Percentiles rank a stretch among this genome's conserved stretches.
Conservation (phyloP, 2,888 invertebrate species). For the Plutella xylostella region DNA sequence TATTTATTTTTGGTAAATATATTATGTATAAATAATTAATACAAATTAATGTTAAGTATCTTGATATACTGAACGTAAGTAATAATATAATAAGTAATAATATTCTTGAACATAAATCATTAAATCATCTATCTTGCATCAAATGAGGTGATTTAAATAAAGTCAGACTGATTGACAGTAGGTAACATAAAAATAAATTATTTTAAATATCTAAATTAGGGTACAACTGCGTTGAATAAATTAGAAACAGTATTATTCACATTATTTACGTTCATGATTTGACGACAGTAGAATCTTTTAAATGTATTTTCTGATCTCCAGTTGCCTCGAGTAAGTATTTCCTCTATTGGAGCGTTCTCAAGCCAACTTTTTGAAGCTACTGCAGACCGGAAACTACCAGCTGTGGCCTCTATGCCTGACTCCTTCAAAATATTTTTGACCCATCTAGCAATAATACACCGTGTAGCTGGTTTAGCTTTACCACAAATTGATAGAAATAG, state of each 20-base stretch:
- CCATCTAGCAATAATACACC: constrained; percentile 18
- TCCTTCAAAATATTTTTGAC: constrained; percentile 13
- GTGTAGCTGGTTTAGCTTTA: neutral
- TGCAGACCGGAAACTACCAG: constrained; percentile 14
- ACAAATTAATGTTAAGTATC: too few relatives aligned
- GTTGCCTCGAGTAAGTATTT: constrained; percentile 17
- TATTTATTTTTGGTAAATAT: too few relatives aligned
- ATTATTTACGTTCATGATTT: neutral
- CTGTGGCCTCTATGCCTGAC: constrained; percentile 6
- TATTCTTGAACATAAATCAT: too few relatives aligned
- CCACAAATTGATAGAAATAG: neutral
- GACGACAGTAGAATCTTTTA: neutral
- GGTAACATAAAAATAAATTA: neutral
- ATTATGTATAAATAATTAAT: too few relatives aligned
- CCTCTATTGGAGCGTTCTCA: constrained; percentile 13
- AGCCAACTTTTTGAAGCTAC: constrained; percentile 16
- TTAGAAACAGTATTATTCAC: neutral
- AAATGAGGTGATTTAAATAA: too few relatives aligned
- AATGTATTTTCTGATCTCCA: constrained; percentile 13
- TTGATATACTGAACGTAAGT: too few relatives aligned
- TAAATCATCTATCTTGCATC: too few relatives aligned
- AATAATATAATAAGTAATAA: too few relatives aligned
- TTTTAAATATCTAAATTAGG: neutral
- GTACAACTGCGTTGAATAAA: neutral
- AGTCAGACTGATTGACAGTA: too few relatives aligned